Percentiles rank a stretch among this genome's conserved stretches.
phyloP scores from a whole-genome alignment of 2,888 invertebrate genomes.

The Halictus ligatus region DNA sequence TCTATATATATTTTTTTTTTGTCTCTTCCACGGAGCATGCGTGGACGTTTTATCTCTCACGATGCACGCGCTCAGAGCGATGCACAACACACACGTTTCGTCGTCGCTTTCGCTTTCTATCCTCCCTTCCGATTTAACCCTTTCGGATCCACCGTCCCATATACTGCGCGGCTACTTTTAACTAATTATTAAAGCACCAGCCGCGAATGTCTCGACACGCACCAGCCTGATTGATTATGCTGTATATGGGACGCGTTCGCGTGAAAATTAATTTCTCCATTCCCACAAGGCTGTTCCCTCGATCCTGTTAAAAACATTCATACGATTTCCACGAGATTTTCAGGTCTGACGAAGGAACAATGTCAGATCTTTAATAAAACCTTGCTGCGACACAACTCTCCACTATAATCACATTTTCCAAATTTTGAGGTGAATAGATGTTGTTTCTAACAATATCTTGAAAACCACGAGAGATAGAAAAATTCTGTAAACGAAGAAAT shows the following conservation, averaged over 20 bases:
- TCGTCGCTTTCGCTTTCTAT: slow-evolving; percentile 71
- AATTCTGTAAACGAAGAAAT: too few relatives aligned
- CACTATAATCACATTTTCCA: too few relatives aligned
- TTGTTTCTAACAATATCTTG: too few relatives aligned
- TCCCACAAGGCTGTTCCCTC: neutral
- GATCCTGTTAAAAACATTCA: neutral
- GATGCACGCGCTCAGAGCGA: slow-evolving; percentile 71
- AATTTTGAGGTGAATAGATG: too few relatives aligned
- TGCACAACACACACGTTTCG: slow-evolving; percentile 70
- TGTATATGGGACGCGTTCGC: neutral
- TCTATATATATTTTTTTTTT: slow-evolving; percentile 45
- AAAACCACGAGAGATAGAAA: too few relatives aligned
- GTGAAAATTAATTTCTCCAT: slow-evolving; percentile 1
- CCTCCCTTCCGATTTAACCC: neutral
- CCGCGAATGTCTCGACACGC: neutral
- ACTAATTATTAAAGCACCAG: slow-evolving; percentile 2
- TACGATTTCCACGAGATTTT: neutral
- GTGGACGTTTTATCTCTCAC: slow-evolving; percentile 58
- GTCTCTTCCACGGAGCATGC: slow-evolving; percentile 56
- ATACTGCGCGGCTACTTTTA: neutral
- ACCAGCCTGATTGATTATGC: neutral
- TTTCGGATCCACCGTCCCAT: neutral
- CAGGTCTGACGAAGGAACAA: neutral
- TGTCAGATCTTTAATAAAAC: neutral
- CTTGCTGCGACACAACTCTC: neutral